These are phyloP conservation scores for Sinocyclocheilus maitianheensis DNA, from an alignment of 2,113 vertebrate species.

Conservation along the genomic window DNA sequence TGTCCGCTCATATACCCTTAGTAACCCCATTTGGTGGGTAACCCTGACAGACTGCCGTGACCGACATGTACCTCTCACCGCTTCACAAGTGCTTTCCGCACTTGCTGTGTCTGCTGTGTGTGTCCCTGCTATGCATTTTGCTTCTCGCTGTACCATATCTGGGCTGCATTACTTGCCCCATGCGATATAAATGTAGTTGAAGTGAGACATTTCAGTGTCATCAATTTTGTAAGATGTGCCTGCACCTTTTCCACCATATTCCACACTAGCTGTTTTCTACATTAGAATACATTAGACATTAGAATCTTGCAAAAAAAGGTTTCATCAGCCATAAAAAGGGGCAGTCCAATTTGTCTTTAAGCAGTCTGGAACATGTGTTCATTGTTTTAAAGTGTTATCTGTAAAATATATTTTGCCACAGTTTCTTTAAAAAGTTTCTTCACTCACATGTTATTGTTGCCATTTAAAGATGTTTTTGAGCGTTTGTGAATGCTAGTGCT, in stretches of 20 bases:
- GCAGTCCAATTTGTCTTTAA: neutral
- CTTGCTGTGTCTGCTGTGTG: neutral
- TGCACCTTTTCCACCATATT: neutral
- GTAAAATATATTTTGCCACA: neutral
- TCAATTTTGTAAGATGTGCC: neutral
- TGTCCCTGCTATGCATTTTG: neutral
- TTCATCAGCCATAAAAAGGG: neutral
- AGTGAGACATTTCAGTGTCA: neutral
- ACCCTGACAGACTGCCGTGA: slow-evolving; percentile 52
- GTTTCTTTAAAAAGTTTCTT: neutral
- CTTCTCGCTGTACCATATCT: slow-evolving; percentile 1
- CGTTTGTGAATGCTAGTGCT: slow-evolving; percentile 15
- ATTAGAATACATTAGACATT: neutral
- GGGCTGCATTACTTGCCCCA: neutral
- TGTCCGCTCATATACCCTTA: slow-evolving; percentile 93
- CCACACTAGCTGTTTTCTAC: neutral
- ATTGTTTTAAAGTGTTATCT: neutral
- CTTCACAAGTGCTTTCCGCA: slow-evolving; percentile 24
- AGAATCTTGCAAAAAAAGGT: neutral
- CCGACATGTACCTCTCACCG: slow-evolving; percentile 15
- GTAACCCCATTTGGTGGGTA: slow-evolving; percentile 98
- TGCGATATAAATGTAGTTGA: neutral
- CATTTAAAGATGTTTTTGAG: neutral
- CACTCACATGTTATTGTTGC: neutral
- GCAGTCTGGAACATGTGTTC: neutral